Percentiles rank a stretch among this genome's conserved stretches.
phyloP scores from a whole-genome alignment of 1,140 invertebrate species.

The Papilio aristodemus region DNA sequence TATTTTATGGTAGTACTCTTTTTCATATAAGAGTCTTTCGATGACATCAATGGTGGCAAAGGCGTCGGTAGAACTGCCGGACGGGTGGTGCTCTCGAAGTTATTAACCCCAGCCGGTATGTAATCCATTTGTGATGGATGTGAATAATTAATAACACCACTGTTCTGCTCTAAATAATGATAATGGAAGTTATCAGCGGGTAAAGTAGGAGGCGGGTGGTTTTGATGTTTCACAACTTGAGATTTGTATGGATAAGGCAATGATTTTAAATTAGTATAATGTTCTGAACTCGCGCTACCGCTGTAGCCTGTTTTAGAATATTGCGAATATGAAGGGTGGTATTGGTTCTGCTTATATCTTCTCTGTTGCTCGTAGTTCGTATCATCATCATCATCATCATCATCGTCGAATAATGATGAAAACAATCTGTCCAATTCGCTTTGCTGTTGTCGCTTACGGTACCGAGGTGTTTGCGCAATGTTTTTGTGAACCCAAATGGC shows the following conservation, averaged over 20 bases:
- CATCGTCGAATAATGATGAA: slow-evolving; percentile 63
- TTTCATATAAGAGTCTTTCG: slow-evolving; percentile 48
- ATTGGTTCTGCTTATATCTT: slow-evolving; percentile 53
- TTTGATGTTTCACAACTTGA: slow-evolving; percentile 46
- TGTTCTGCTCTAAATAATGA: slow-evolving; percentile 46
- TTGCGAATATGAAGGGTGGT: slow-evolving; percentile 42
- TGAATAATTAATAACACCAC: slow-evolving; percentile 35
- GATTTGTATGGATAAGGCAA: slow-evolving; percentile 56
- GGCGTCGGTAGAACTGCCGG: slow-evolving; percentile 68
- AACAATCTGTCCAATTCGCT: slow-evolving; percentile 66
- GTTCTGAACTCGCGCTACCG: slow-evolving; percentile 46
- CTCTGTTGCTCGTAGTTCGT: slow-evolving; percentile 37
- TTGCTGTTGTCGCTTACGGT: slow-evolving; percentile 48
- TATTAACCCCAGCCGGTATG: slow-evolving; percentile 45
- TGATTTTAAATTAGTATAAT: slow-evolving; percentile 52
- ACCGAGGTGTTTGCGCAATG: slow-evolving; percentile 51
- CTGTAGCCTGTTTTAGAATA: slow-evolving; percentile 56
- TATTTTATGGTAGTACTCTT: slow-evolving; percentile 43
- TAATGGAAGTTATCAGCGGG: slow-evolving; percentile 38
- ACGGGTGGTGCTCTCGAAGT: slow-evolving; percentile 55
- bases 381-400: slow-evolving; percentile 63
- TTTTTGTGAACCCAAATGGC: slow-evolving; percentile 74
- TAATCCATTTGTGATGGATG: slow-evolving; percentile 47
- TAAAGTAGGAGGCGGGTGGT: slow-evolving; percentile 50
- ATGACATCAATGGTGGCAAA: slow-evolving; percentile 40